Evolutionary conservation across 2,113 vertebrate genomes (phyloP), one percentile per base, ranked within the genome.

Genomic region (Columba janthina): DNA sequence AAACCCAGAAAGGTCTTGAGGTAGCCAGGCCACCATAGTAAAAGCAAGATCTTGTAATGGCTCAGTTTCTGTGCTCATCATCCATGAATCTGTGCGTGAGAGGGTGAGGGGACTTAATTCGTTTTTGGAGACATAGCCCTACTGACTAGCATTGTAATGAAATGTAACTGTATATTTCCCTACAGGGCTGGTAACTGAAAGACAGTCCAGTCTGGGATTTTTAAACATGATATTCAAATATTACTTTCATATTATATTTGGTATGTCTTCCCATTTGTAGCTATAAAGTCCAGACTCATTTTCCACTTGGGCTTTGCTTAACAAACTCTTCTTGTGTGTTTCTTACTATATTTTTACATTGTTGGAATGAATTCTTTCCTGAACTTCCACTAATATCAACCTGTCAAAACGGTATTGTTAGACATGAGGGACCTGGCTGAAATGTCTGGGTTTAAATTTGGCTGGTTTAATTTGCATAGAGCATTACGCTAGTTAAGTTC

Each of bases 101-200:
- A 75, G 17, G 25, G 46, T 75, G 50, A 42, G 53, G 32, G 14
- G 46, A 73, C 67, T 75, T 46, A 34, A 79, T 73, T 69, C 12
- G 38, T 82, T 89, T 85, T 60, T 76, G 32, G 57, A 91, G 78
- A 80, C 60, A 56, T 31, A 90, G 51, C 12, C 28, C 11, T 83
- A 6, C 78, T 76, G 90, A 79, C 26, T 73, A 71, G 28, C 38
- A 67, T 83, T 93, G 46, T 80, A 93, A 90, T 90, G 82, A 93
- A 88, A 77, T 79, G 88, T 83, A 95, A 94, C 56, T 71, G 25
- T 83, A 90, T 94, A 93, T 94, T 90, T 94, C 88, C 85, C 91
- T 38, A 50, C 2, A 40, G 91, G 34, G 29, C 16, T 62, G 18
- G 46, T 71, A 91, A 88, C 64, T 71, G 75, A 90, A 83, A 96